Base-by-base conservation (phyloP, 1,140 invertebrate genomes). In the Saccostrea echinata region DNA sequence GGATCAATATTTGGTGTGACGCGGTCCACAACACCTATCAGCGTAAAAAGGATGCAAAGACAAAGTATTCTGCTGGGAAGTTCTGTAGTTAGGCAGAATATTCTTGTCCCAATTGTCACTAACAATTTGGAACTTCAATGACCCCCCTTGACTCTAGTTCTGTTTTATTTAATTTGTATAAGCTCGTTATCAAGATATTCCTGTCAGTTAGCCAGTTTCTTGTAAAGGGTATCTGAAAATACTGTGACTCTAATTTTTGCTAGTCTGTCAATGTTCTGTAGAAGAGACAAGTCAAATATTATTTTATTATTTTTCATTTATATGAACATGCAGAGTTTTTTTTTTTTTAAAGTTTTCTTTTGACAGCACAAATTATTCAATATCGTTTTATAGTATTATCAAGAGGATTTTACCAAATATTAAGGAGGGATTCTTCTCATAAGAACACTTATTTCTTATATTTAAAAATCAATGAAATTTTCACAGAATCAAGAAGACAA, bases 181-280 rank as follows among this genome's bases (percentile, higher is more conserved):
- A 86, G 11, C 3, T 86, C 85, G 0, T 8, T n/a, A 86, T 86
- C 85, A n/a, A 86, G 30, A n/a, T 21, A 16, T 16, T 33, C 85
- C 24, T 86, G 3, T 64, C 55, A 61, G 13, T 16, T 18, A 9
- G 55, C 4, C 4, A 61, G 55, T 61, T 61, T 61, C 55, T 61
- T 61, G 12, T 16, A 16, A 9, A 61, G 13, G 13, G 55, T 18
- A 16, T 61, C n/a, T 61, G 55, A 61, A 13, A n/a, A 18, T 11
- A n/a, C n/a, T 0, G 16, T 18, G 16, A 61, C 13, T 61, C 55
- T 11, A 61, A 61, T 16, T 61, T 61, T 61, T 18, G 55, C 55
- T n/a, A 61, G n/a, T 61, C 55, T 61, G 55, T 61, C 55, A 61
- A 61, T 61, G n/a, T 61, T n/a, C 55, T 61, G 55, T 61, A 61